Base-by-base conservation (phyloP, 2,113 vertebrate genomes). In the Caloenas nicobarica region DNA sequence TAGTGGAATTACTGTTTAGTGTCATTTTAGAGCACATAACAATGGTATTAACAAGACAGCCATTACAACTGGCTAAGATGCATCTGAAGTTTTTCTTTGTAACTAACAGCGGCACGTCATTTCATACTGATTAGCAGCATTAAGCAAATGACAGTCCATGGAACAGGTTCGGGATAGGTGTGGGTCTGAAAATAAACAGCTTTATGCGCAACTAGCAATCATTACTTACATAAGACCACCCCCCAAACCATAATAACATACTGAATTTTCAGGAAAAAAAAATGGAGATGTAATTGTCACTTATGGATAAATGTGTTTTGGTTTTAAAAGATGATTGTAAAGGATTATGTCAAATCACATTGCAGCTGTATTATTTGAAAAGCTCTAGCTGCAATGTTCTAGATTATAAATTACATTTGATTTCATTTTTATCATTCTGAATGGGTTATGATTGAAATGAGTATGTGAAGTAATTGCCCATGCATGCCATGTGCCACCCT, bases 371-470 rank as follows among this genome's bases (percentile, higher is more conserved):
- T 82, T 85, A 91, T 85, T 95, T 80, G 91, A 96, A 97, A 92
- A 96, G 95, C 95, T 92, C 83, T 94, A 76, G 77, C 86, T 82
- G 81, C 91, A 94, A 92, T 80, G 95, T 94, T 96, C 96, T 92
- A 91, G 93, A 92, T 95, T 95, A 94, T 76, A 96, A 96, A 96
- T 87, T 95, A 87, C 88, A 31, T 95, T 74, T 97, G 95, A 97
- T 97, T 96, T 96, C 93, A 92, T 95, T 96, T 97, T 92, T 94
- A 91, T 94, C 94, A 89, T 92, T 92, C 81, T 96, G 96, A 96
- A 96, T 97, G 86, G 96, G 92, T 96, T 95, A 94, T 97, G 95
- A 97, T 97, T 96, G 93, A 96, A 97, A 97, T 96, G 96, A 97
- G 86, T 26, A 93, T 91, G 95, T 87, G 46, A 95, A 91, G 93